Evolutionary conservation across 1,140 invertebrate genomes (phyloP).

Genomic region (Drosophila mauritiana): DNA sequence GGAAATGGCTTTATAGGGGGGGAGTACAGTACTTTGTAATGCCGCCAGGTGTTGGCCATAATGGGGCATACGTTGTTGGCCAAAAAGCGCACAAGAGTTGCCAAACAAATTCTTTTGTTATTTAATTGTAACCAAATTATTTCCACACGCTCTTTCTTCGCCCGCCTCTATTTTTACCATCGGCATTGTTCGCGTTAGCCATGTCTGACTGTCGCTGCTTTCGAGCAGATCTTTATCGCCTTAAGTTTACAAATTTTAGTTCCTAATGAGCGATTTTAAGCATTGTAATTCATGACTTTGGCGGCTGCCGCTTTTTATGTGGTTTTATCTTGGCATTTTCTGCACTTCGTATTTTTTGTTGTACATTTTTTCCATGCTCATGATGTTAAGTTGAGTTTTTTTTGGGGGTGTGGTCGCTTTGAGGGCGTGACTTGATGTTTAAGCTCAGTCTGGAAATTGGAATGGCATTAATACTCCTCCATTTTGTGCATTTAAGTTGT

Average conservation of each 20-base stretch:
- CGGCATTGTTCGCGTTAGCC: constrained; percentile 46
- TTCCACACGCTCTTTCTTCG: constrained; percentile 72
- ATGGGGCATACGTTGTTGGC: constrained; percentile 58
- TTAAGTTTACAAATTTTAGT: constrained; percentile 78
- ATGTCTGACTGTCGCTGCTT: constrained; percentile 28
- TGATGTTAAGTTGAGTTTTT: constrained; percentile 45
- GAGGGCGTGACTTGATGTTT: constrained; percentile 72
- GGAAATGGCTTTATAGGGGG: constrained; percentile 23
- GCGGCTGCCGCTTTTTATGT: constrained; percentile 69
- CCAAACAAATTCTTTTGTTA: constrained; percentile 84
- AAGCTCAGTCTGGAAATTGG: constrained; percentile 44
- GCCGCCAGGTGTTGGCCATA: constrained; percentile 46
- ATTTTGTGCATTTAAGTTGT: constrained; percentile 6
- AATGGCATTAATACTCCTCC: constrained; percentile 19
- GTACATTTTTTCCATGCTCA: constrained; percentile 19
- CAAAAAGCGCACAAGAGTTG: constrained; percentile 75
- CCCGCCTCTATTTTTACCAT: constrained; percentile 37
- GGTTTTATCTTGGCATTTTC: constrained; percentile 50
- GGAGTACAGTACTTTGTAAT: constrained; percentile 62
- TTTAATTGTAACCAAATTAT: constrained; percentile 84
- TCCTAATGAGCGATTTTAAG: constrained; percentile 81
- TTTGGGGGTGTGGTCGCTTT: constrained; percentile 62
- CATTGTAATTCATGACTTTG: constrained; percentile 67
- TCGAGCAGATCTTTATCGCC: constrained; percentile 67
- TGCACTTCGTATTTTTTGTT: constrained; percentile 15